Base-by-base conservation (phyloP, 1,140 invertebrate species). In the Phenacoccus solenopsis region DNA sequence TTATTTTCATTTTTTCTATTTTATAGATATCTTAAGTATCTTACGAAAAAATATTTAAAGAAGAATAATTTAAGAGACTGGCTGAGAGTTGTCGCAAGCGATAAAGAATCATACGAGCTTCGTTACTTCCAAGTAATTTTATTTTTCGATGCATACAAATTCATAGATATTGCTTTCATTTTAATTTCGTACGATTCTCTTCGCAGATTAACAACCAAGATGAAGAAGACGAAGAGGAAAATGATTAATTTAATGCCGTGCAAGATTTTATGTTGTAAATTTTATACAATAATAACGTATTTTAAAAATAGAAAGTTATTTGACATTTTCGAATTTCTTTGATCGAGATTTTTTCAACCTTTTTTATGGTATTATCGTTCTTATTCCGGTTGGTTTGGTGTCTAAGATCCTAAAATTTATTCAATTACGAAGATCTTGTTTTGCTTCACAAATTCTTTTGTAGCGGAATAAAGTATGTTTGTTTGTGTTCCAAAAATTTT, bases 1-100 rank as follows among this genome's bases (percentile, higher is more conserved):
- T 38, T 27, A 16, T 0, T 69, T 9, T 61, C n/a, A 79, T 76
- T 78, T 71, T 78, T 32, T 67, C 27, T 76, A 71, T 78, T 76
- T 73, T 72, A 73, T 76, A 90, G 94, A 80, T 99, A 99, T 78
- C 84, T 99, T 67, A 99, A 99, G 81, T 99, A 99, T 81, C 85
- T 99, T 78, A 98, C 96, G 4, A 99, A 99, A 82, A 96, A 98
- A 80, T 99, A 98, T 81, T 85, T 99, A 81, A 99, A 99, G 84
- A 98, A 98, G 84, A 96, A 99, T 81, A 96, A 96, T 77, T 85
- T 99, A 69, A 86, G 98, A 78, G 98, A 99, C 82, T 99, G 96
- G 95, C 85, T 99, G 71, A 85, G 98, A 78, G 97, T 99, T 70
- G 96, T 99, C n/a, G 94, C 97, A 5, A 91, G 90, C 74, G 87